Evolutionary conservation across 2,888 invertebrate genomes (phyloP).

Genomic region (Leptogaster cylindrica): DNA sequence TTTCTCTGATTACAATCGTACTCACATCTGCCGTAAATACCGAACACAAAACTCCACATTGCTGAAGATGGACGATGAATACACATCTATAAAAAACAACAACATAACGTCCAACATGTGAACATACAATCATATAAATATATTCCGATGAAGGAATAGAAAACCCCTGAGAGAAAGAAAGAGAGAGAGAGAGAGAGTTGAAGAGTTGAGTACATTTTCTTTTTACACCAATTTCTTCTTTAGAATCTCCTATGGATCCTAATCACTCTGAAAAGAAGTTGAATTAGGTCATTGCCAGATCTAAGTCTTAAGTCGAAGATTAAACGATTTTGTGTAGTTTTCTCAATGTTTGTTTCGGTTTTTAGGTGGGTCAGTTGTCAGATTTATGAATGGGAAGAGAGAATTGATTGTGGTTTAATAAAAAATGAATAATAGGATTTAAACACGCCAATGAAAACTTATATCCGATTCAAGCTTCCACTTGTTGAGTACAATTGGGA

Average conservation of each 20-base stretch:
- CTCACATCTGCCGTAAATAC: conserved; percentile 8
- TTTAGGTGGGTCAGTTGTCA: neutral
- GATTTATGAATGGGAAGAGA: neutral
- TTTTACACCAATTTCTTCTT: conserved; percentile 17
- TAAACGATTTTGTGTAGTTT: no score
- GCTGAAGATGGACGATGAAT: neutral
- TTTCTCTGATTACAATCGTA: neutral
- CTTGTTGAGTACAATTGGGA: no score
- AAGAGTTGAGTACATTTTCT: conserved; percentile 10
- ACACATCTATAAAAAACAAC: no score
- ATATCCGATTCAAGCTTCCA: no score
- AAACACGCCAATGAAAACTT: no score
- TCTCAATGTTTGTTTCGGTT: neutral
- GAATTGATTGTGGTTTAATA: no score
- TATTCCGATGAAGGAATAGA: neutral
- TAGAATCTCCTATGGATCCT: no score
- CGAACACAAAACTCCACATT: neutral
- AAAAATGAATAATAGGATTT: no score
- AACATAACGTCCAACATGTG: no score
- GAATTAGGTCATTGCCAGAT: conserved; percentile 32
- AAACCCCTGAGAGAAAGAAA: neutral
- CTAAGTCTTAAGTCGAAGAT: no score
- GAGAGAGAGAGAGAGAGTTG: no score
- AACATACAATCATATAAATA: no score
- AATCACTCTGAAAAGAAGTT: conserved; percentile 28